Percentiles rank a stretch among this genome's conserved stretches.
These are phyloP conservation scores for Electrona antarctica DNA, from an alignment of 2,113 vertebrate genomes.

Conservation along the genomic window DNA sequence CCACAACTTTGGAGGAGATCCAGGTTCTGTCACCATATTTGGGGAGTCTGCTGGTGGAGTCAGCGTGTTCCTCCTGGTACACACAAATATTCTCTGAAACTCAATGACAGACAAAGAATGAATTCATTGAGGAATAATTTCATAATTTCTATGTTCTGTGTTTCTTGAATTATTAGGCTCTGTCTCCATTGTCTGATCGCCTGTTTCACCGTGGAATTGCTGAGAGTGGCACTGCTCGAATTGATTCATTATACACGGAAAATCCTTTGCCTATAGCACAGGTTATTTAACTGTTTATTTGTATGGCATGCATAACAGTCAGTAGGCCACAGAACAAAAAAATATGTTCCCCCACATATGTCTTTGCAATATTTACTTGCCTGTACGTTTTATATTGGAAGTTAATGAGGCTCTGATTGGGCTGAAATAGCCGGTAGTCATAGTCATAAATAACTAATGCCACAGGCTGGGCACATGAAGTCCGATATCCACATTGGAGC, in stretches of 20 bases:
- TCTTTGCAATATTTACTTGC: too few relatives aligned
- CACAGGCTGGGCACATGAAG: too few relatives aligned
- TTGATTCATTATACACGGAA: background rate
- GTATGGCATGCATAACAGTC: too few relatives aligned
- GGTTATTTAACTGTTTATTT: slow-evolving; percentile 25
- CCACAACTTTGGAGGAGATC: slow-evolving; percentile 85
- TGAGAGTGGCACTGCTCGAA: slow-evolving; percentile 80
- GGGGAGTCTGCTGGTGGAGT: slow-evolving; percentile 87
- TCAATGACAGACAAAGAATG: background rate
- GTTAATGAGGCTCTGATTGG: too few relatives aligned
- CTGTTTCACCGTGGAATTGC: slow-evolving; percentile 86
- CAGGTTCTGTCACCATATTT: slow-evolving; percentile 84
- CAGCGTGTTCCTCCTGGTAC: slow-evolving; percentile 85
- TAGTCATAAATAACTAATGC: too few relatives aligned
- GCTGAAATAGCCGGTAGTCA: too few relatives aligned
- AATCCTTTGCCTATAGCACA: slow-evolving; percentile 44
- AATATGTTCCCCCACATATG: too few relatives aligned
- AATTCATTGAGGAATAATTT: background rate
- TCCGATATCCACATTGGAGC: too few relatives aligned
- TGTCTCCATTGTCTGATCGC: slow-evolving; percentile 81
- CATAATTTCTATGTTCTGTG: background rate
- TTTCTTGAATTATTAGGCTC: slow-evolving; percentile 67
- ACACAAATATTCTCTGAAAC: background rate
- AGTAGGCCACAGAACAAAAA: too few relatives aligned
- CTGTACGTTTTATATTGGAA: too few relatives aligned